phyloP scores from a whole-genome alignment of 2,888 invertebrate genomes.

The Drosophila anceps region DNA sequence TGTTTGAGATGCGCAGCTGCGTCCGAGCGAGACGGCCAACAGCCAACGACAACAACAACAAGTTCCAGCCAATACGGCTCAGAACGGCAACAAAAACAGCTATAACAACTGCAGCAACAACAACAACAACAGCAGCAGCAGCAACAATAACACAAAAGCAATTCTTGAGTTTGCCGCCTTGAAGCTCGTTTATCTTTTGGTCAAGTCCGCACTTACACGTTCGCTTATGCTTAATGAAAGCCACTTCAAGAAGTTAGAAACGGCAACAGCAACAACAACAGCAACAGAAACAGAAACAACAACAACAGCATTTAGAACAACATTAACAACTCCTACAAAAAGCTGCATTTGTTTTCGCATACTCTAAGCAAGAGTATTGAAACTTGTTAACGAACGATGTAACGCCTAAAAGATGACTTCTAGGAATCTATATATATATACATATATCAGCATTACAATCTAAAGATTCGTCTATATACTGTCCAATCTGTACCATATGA shows the following conservation, averaged over 20 bases:
- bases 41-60: conserved; percentile 7
- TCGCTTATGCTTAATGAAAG: conserved; percentile 39
- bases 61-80: conserved; percentile 25
- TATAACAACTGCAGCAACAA: conserved; percentile 4
- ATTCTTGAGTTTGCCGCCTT: conserved; percentile 50
- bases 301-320: conserved; percentile 15
- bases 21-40: conserved; percentile 24
- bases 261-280: conserved; percentile 4
- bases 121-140: neutral
- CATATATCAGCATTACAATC: neutral
- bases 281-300: conserved; percentile 5
- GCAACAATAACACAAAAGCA: conserved; percentile 31
- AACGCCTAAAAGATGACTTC: neutral
- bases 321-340: conserved; percentile 34
- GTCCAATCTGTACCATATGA: neutral
- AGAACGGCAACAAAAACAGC: conserved; percentile 5
- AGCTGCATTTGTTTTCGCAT: conserved; percentile 32
- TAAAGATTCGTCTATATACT: neutral
- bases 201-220: conserved; percentile 27
- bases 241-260: conserved; percentile 32
- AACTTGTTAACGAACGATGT: neutral
- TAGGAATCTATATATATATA: neutral
- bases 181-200: conserved; percentile 41
- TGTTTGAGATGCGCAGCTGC: conserved; percentile 59
- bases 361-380: neutral